Evolutionary conservation across 2,113 vertebrate genomes (phyloP), one percentile per base, ranked within the genome.

Genomic region (Leptobrachium leishanense): DNA sequence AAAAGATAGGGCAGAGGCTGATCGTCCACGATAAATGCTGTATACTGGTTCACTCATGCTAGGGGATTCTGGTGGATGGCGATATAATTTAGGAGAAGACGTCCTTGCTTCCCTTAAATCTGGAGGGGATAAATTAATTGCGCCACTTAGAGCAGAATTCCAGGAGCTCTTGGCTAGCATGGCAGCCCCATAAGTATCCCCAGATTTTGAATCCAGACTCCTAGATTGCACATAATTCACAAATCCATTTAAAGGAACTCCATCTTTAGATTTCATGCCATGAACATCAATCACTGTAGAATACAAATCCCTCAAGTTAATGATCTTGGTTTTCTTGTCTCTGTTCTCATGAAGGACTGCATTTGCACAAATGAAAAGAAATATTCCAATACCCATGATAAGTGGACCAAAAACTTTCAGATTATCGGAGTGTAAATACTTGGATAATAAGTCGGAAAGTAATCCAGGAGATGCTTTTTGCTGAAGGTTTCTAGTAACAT

Each of bases 281-380:
- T 99, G 98, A 46, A 97, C 92, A 83, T 99, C 98, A 0, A 99
- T 99, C 78, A 99, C 98, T 0, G 97, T 99, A 80, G 98, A 99
- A 85, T 99, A 99, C 84, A 99, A 97, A 88, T 98, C 96, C 68
- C 95, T 90, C 75, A 98, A 87, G 85, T 99, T 97, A 86, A 99
- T 99, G 75, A 99, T 90, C 86, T 98, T 98, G 44, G 97, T 98
- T 89, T 97, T 96, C 84, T 92, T 95, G 91, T 99, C 97, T 0
- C 97, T 91, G 86, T 97, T 96, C 85, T 99, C 97, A 0, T 98
- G 97, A 77, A 98, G 88, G 62, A 98, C 97, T 0, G 97, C 97
- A 15, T 98, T 99, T 43, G 95, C 97, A 10, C 97, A 99, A 82
- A 99, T 98, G 87, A 99, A 99, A 43, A 99, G 94, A 87, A 99